These are phyloP conservation scores for Phaetusa simplex DNA, from an alignment of 2,113 vertebrate genomes.

Conservation along the genomic window DNA sequence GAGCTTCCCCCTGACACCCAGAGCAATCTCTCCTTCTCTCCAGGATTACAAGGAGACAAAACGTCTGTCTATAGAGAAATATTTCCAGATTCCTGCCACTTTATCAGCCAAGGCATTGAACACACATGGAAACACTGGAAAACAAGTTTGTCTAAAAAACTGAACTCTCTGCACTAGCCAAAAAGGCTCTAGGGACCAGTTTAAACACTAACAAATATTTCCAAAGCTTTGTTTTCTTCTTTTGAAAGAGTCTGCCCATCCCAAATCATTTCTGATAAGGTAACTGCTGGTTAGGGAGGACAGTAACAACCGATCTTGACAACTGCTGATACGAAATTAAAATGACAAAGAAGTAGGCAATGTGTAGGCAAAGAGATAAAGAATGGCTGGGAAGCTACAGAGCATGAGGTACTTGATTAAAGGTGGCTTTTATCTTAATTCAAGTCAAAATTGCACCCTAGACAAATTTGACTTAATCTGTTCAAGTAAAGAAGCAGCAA, in stretches of 20 bases:
- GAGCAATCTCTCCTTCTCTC: neutral
- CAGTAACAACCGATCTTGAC: neutral
- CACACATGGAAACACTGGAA: neutral
- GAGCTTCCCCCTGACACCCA: neutral
- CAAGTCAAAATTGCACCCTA: neutral
- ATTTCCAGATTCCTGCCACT: neutral
- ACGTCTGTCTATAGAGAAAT: neutral
- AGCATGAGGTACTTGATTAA: neutral
- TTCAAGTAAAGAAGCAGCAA: neutral
- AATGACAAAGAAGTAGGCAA: neutral
- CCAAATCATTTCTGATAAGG: neutral
- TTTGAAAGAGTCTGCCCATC: neutral
- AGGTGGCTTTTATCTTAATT: neutral
- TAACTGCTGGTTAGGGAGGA: neutral
- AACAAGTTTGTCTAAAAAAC: neutral
- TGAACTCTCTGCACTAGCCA: neutral
- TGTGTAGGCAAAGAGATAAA: neutral
- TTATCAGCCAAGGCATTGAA: neutral
- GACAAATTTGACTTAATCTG: neutral
- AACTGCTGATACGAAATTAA: neutral
- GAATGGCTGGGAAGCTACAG: neutral
- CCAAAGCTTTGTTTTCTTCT: neutral
- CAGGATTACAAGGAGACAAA: neutral
- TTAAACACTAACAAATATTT: neutral
- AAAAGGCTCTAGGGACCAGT: neutral